These are phyloP conservation scores for Girardia tigrina DNA, from an alignment of 2,888 invertebrate species.

Conservation along the genomic window DNA sequence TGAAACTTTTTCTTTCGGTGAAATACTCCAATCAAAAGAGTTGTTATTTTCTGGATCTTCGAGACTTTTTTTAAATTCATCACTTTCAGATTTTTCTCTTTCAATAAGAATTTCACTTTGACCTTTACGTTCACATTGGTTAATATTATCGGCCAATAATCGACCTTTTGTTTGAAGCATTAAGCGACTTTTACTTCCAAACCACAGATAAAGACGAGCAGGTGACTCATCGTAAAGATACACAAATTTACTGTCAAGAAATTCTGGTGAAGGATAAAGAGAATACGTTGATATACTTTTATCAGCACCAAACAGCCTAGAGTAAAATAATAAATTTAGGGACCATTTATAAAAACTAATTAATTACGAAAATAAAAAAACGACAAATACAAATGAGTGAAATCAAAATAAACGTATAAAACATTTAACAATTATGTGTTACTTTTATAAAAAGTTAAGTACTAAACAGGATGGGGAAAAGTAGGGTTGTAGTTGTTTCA, in stretches of 20 bases:
- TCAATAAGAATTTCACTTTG: constrained; percentile 75
- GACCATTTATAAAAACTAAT: no score
- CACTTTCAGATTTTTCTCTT: constrained; percentile 66
- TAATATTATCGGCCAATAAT: constrained; percentile 88
- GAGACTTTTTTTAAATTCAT: constrained; percentile 57
- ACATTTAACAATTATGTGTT: no score
- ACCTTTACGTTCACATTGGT: constrained; percentile 85
- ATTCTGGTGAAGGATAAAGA: constrained; percentile 48
- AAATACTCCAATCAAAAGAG: background rate
- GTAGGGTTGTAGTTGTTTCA: no score
- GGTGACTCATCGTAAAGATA: constrained; percentile 73
- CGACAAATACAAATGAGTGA: no score
- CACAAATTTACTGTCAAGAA: constrained; percentile 76
- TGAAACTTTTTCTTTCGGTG: constrained; percentile 37
- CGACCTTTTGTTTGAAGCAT: constrained; percentile 53
- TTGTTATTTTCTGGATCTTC: background rate
- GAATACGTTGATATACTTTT: constrained; percentile 11
- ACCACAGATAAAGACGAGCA: constrained; percentile 74
- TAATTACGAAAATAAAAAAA: no score
- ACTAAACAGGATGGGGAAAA: no score
- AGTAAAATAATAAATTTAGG: no score
- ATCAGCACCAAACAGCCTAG: constrained; percentile 30
- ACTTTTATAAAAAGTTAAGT: no score
- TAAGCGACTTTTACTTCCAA: constrained; percentile 58
- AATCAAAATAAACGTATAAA: no score